Evolutionary conservation across 2,888 invertebrate genomes (phyloP).

Genomic region (Hyposoter dolosus): DNA sequence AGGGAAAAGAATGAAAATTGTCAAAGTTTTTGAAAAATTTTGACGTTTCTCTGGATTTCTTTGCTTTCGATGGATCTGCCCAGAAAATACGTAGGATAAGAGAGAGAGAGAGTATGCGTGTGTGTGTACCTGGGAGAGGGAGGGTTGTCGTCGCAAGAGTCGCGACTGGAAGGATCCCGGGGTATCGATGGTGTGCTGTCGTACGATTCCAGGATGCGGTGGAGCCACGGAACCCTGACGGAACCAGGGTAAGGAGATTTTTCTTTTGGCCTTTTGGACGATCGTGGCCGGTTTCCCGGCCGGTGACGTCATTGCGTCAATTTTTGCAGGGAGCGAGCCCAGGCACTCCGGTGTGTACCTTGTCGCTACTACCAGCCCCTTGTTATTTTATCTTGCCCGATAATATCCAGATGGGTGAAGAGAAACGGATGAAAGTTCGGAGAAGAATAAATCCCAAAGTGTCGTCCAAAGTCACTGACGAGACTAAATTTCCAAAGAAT

Average conservation of each 20-base stretch:
- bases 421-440: background rate
- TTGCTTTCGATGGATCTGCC: background rate
- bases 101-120: constrained; percentile 23
- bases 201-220: constrained; percentile 90
- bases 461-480: background rate
- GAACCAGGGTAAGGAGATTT: constrained; percentile 96
- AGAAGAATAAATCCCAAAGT: background rate
- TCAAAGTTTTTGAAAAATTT: too few species aligned
- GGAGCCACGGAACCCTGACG: constrained; percentile 92
- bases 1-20: background rate
- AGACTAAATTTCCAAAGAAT: background rate
- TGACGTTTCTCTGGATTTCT: too few species aligned
- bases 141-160: constrained; percentile 89
- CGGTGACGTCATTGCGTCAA: constrained; percentile 80
- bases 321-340: constrained; percentile 75
- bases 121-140: constrained; percentile 86
- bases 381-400: constrained; percentile 2
- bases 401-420: background rate
- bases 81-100: background rate
- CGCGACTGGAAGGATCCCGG: constrained; percentile 94
- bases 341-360: constrained; percentile 78
- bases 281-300: constrained; percentile 82
- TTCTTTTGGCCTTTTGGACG: constrained; percentile 90
- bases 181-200: constrained; percentile 96
- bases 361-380: constrained; percentile 72